A percentile compares a stretch with the other conserved stretches of the same genome.
Evolutionary conservation across 2,797 vertebrate genomes (phyloP).

Genomic region (Bradypodion ventrale): DNA sequence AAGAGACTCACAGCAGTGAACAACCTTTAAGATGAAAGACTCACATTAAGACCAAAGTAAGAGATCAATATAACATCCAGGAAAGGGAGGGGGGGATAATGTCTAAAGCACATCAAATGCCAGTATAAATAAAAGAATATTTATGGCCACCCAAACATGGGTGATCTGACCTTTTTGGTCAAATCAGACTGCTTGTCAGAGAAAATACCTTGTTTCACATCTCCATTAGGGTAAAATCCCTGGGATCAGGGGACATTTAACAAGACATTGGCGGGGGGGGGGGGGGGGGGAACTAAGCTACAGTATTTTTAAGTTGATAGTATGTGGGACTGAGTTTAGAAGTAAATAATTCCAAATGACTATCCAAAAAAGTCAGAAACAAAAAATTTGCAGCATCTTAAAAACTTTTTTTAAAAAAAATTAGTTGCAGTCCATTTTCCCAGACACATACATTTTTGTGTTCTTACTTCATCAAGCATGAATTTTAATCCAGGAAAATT

Average conservation of each 20-base stretch:
- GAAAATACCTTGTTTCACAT: not conserved
- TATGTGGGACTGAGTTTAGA: too few species aligned
- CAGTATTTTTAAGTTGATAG: not conserved
- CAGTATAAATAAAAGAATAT: not conserved
- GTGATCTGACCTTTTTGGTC: not conserved
- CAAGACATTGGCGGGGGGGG: too few species aligned
- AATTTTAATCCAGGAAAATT: too few species aligned
- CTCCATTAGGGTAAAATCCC: not conserved
- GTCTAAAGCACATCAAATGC: not conserved
- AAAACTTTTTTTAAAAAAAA: too few species aligned
- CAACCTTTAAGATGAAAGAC: not conserved
- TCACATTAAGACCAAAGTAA: not conserved
- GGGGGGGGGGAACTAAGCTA: too few species aligned
- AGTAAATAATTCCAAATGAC: not conserved
- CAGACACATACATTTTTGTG: too few species aligned
- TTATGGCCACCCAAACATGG: not conserved
- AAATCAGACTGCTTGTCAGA: too few species aligned
- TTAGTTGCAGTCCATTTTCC: too few species aligned
- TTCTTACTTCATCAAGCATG: too few species aligned
- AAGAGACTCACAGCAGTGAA: not conserved
- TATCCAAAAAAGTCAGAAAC: too few species aligned
- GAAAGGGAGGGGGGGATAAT: not conserved
- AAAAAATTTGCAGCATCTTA: too few species aligned
- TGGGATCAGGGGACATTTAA: not conserved
- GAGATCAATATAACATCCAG: not conserved